A percentile compares a stretch with the other conserved stretches of the same genome.
These are phyloP conservation scores for Mechanitis mazaeus DNA, from an alignment of 2,888 invertebrate species.

Conservation along the genomic window DNA sequence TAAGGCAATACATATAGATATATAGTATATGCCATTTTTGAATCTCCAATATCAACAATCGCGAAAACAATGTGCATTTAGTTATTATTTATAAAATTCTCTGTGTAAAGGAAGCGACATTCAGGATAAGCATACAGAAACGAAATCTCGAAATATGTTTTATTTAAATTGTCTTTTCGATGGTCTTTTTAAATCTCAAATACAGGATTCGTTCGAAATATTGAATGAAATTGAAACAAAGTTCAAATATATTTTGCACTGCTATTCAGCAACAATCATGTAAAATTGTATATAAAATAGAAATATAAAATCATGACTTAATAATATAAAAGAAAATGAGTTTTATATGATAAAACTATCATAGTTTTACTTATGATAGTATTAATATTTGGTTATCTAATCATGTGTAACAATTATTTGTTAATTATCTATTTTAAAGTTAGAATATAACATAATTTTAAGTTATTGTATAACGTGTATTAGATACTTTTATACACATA, in stretches of 20 bases:
- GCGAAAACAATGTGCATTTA: background rate
- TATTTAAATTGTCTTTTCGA: background rate
- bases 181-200: conserved; percentile 1
- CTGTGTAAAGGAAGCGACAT: background rate
- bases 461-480: no score
- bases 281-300: background rate
- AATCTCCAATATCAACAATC: background rate
- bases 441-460: no score
- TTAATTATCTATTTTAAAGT: no score
- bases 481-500: no score
- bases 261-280: background rate
- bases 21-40: no score
- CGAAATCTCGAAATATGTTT: conserved; percentile 2
- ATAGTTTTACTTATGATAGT: no score
- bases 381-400: no score
- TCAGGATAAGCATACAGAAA: background rate
- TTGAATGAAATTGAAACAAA: conserved; percentile 1
- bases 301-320: no score
- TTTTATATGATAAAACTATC: no score
- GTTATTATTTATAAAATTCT: conserved; percentile 1
- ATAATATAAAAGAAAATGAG: no score
- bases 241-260: background rate
- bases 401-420: no score
- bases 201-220: background rate
- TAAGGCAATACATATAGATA: background rate